A percentile compares a stretch with the other conserved stretches of the same genome.
Evolutionary conservation across 2,113 vertebrate species (phyloP).

Genomic region (Equus przewalskii): DNA sequence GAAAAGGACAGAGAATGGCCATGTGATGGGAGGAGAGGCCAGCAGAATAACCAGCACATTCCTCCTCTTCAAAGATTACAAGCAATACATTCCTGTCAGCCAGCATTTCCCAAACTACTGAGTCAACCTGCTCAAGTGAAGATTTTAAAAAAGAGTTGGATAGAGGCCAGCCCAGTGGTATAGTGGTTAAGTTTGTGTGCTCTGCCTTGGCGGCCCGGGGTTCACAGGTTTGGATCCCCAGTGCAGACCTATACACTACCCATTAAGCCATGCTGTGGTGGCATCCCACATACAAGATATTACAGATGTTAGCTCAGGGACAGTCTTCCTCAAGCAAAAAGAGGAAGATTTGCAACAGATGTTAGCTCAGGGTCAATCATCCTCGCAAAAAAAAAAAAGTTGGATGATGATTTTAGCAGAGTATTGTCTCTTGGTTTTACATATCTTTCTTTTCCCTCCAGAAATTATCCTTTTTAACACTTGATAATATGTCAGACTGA

Average conservation of each 20-base stretch:
- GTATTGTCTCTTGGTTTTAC: not conserved
- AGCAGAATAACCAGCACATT: not conserved
- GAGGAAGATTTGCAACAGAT: no score
- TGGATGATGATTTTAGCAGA: not conserved
- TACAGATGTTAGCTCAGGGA: no score
- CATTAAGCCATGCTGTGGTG: no score
- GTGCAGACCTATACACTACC: no score
- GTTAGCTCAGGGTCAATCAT: no score
- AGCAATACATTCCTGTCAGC: not conserved
- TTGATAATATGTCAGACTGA: constrained; percentile 64
- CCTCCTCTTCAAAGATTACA: not conserved
- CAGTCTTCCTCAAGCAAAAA: no score
- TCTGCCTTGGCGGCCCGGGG: no score
- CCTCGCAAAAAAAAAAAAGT: not conserved
- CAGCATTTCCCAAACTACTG: not conserved
- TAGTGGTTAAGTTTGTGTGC: no score
- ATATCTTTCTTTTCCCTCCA: not conserved
- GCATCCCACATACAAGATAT: no score
- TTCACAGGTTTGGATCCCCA: no score
- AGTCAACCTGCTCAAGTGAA: not conserved
- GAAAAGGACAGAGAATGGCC: not conserved
- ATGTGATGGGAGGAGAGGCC: accelerated
- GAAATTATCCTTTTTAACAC: constrained; percentile 63
- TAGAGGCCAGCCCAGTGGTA: no score
- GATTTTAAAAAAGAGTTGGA: not conserved